Evolutionary conservation across 2,113 vertebrate genomes (phyloP).

Genomic region (Rhinolophus sinicus): DNA sequence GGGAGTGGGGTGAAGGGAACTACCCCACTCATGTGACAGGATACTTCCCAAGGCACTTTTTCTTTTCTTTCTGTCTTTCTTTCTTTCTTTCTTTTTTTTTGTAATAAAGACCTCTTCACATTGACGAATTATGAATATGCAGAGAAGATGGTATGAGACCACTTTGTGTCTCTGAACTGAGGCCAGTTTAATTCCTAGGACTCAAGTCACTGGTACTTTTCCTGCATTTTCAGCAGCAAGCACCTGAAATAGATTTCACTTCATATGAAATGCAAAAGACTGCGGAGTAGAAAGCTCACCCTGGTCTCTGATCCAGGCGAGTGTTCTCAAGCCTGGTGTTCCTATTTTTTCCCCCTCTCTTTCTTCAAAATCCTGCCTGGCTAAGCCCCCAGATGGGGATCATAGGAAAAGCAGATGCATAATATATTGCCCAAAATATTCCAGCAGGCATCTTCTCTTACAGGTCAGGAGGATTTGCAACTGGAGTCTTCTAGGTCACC

Average conservation of each 20-base stretch:
- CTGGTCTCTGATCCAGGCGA: conserved; percentile 56
- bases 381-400: conserved; percentile 60
- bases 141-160: conserved; percentile 68
- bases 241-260: conserved; percentile 82
- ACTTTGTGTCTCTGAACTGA: conserved; percentile 59
- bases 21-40: neutral
- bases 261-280: conserved; percentile 76
- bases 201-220: conserved; percentile 65
- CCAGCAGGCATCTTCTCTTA: conserved; percentile 51
- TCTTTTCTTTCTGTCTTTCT: neutral
- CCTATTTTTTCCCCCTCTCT: neutral
- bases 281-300: conserved; percentile 60
- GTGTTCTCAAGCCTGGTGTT: conserved; percentile 62
- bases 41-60: conserved; percentile 47
- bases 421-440: conserved; percentile 71
- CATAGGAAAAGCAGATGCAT: conserved; percentile 66
- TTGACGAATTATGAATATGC: conserved; percentile 77
- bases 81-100: neutral
- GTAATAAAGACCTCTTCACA: conserved; percentile 73
- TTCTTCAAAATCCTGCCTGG: conserved; percentile 63
- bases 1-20: neutral
- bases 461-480: conserved; percentile 63
- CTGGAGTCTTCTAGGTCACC: conserved; percentile 54
- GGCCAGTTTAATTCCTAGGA: conserved; percentile 74
- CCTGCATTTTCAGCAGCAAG: conserved; percentile 80